These are phyloP conservation scores for Brachionus asplanchnoidis DNA, from an alignment of 1,140 invertebrate species.

Conservation along the genomic window DNA sequence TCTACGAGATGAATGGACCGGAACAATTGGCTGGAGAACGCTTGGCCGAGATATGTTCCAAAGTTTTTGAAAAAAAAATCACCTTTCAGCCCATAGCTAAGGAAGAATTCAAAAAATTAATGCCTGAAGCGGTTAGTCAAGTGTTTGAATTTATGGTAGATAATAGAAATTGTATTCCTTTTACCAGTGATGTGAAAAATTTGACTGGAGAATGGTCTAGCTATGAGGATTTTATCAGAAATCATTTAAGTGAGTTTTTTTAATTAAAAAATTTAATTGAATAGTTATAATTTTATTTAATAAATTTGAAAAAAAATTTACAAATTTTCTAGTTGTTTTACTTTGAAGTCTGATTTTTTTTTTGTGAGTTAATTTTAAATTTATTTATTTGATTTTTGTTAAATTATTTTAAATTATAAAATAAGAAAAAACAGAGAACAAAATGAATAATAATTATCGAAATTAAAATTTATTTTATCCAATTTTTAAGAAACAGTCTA, in stretches of 20 bases:
- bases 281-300: too few species aligned
- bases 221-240: conserved; percentile 10
- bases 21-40: not conserved
- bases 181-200: not conserved
- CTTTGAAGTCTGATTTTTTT: too few species aligned
- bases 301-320: too few species aligned
- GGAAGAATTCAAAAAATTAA: not conserved
- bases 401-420: too few species aligned
- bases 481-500: too few species aligned
- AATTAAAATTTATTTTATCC: too few species aligned
- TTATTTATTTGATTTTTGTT: too few species aligned
- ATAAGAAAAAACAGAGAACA: too few species aligned
- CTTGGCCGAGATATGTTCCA: not conserved
- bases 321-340: too few species aligned
- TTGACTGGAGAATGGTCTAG: conserved; percentile 4
- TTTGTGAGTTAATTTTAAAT: too few species aligned
- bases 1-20: conserved; percentile 33
- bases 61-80: conserved; percentile 1
- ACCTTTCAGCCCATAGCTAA: not conserved
- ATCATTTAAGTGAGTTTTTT: not conserved
- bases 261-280: not conserved
- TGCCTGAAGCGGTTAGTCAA: not conserved
- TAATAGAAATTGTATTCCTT: not conserved
- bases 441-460: too few species aligned
- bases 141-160: not conserved